These are phyloP conservation scores for Andrena haemorrhoa DNA, from an alignment of 2,888 invertebrate genomes.

Conservation along the genomic window DNA sequence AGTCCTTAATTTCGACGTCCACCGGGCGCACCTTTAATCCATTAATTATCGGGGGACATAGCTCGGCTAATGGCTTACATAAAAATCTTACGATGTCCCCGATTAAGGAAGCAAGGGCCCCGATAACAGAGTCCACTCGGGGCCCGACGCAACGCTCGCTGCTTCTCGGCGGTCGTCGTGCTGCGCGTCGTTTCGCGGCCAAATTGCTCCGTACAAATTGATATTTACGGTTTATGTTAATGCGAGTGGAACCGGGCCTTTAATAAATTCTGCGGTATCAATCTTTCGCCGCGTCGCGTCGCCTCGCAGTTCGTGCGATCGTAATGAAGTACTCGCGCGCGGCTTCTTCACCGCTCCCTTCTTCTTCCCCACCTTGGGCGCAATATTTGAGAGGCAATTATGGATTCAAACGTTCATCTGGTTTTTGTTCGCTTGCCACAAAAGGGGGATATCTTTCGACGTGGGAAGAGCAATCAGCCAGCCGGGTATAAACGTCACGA, in stretches of 20 bases:
- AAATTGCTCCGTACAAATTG: conserved; percentile 55
- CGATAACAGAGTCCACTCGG: conserved; percentile 41
- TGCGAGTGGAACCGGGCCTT: conserved; percentile 42
- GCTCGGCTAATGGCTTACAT: conserved; percentile 42
- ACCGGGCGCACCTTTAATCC: conserved; percentile 47
- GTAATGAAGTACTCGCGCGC: conserved; percentile 35
- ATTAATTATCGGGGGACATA: conserved; percentile 59
- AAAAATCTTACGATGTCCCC: conserved; percentile 50
- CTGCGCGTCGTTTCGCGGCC: conserved; percentile 10
- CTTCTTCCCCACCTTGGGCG: background rate
- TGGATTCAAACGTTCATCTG: background rate
- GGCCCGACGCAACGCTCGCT: background rate
- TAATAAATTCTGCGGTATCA: conserved; percentile 53
- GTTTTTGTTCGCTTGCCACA: background rate
- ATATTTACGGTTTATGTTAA: conserved; percentile 60
- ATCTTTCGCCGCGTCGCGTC: conserved; percentile 44
- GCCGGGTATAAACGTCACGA: background rate
- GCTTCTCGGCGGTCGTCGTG: conserved; percentile 4
- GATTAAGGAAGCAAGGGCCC: conserved; percentile 40
- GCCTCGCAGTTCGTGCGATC: conserved; percentile 15
- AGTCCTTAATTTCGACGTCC: conserved; percentile 50
- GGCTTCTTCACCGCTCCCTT: background rate
- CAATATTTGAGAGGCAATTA: conserved; percentile 16
- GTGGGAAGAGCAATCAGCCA: background rate
- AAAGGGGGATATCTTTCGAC: background rate